A percentile compares a stretch with the other conserved stretches of the same genome.
Evolutionary conservation across 2,888 invertebrate genomes (phyloP).

Genomic region (Morpho achilles): DNA sequence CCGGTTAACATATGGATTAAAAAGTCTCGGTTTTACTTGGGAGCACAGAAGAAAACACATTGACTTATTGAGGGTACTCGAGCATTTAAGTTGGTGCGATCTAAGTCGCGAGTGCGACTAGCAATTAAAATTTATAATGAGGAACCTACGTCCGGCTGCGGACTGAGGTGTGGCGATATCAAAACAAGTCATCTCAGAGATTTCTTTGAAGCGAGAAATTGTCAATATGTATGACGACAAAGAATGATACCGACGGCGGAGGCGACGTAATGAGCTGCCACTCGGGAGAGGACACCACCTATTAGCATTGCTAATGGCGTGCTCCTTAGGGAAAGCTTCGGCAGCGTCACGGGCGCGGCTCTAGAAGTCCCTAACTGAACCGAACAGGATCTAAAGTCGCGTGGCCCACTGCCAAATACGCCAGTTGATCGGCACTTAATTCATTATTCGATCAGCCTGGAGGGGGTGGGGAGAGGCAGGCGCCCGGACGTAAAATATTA

Average conservation of each 20-base stretch:
- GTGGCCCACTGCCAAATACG: conserved; percentile 21
- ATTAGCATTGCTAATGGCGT: conserved; percentile 72
- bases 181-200: conserved; percentile 20
- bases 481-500: conserved; percentile 47
- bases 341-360: neutral
- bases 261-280: conserved; percentile 58
- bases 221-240: conserved; percentile 16
- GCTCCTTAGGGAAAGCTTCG: conserved; percentile 31
- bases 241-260: conserved; percentile 19
- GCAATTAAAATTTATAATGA: too few relatives aligned
- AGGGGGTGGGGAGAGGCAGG: conserved; percentile 32
- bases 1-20: too few relatives aligned
- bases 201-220: conserved; percentile 15
- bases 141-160: too few relatives aligned
- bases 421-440: conserved; percentile 40
- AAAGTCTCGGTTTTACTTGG: too few relatives aligned
- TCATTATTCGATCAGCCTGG: conserved; percentile 40
- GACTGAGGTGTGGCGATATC: conserved; percentile 1
- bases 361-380: conserved; percentile 10
- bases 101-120: too few relatives aligned
- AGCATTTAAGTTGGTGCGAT: too few relatives aligned
- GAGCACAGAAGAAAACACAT: too few relatives aligned
- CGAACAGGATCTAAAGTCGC: conserved; percentile 23
- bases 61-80: too few relatives aligned
- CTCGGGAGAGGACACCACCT: conserved; percentile 47